These are phyloP conservation scores for Formica aserva DNA, from an alignment of 2,888 invertebrate genomes.

Conservation along the genomic window DNA sequence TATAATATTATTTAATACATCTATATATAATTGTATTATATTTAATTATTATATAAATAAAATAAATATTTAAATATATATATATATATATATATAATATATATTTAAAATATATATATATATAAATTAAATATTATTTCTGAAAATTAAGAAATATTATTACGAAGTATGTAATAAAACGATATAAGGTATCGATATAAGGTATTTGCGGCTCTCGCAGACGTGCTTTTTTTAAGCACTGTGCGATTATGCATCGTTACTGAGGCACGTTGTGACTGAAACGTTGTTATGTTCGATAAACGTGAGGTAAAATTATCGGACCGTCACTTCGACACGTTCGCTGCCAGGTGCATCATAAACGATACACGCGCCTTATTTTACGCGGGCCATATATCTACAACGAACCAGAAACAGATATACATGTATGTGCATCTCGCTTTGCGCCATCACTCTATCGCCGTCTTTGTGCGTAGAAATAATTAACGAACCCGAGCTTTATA, in stretches of 20 bases:
- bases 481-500: slow-evolving; percentile 43
- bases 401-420: slow-evolving; percentile 46
- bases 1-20: not conserved
- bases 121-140: not conserved
- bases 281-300: slow-evolving; percentile 22
- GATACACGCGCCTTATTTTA: slow-evolving; percentile 54
- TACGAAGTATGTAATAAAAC: not conserved
- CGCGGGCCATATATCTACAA: slow-evolving; percentile 62
- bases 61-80: too few species aligned
- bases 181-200: not conserved
- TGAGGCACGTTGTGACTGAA: slow-evolving; percentile 36
- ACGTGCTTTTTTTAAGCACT: not conserved
- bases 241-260: not conserved
- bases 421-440: slow-evolving; percentile 16
- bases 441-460: not conserved
- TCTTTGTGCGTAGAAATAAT: slow-evolving; percentile 38
- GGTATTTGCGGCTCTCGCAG: not conserved
- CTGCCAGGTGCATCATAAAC: slow-evolving; percentile 60
- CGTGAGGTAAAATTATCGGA: slow-evolving; percentile 40
- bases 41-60: not conserved
- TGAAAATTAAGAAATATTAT: slow-evolving; percentile 1
- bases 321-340: slow-evolving; percentile 56
- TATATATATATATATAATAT: too few species aligned
- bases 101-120: not conserved
- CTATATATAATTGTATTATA: too few species aligned